Evolutionary conservation across 2,113 vertebrate genomes (phyloP).

Genomic region (Pelusios castaneus): DNA sequence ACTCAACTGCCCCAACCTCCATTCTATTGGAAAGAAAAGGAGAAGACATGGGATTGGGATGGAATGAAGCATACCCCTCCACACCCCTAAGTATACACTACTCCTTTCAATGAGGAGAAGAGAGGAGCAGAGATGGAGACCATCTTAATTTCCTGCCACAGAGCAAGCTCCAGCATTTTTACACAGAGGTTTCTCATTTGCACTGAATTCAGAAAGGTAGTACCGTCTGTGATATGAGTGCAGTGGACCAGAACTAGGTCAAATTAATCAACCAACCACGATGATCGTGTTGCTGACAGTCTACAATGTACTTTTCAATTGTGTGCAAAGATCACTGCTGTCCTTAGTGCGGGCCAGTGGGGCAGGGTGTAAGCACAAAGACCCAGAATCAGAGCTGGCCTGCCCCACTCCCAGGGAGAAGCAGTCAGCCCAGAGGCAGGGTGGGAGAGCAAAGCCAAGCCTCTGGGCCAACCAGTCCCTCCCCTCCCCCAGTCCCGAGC

Average conservation of each 20-base stretch:
- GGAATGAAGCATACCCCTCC: constrained; percentile 11
- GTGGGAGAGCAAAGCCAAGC: no score
- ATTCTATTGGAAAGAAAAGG: constrained; percentile 33
- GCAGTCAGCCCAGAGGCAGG: no score
- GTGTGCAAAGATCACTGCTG: not conserved
- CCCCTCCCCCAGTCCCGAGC: no score
- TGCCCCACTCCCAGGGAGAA: no score
- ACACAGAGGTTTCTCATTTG: not conserved
- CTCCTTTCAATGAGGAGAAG: constrained; percentile 46
- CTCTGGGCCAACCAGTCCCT: no score
- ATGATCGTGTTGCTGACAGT: not conserved
- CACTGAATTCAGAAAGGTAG: not conserved
- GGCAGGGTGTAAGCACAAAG: no score
- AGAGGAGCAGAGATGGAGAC: constrained; percentile 1
- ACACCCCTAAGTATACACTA: not conserved
- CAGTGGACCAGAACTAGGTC: not conserved
- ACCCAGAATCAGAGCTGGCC: no score
- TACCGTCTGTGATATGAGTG: not conserved
- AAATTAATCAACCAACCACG: not conserved
- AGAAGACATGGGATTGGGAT: constrained; percentile 27
- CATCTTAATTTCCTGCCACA: not conserved
- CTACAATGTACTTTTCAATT: not conserved
- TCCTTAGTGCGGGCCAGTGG: no score
- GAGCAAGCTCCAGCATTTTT: not conserved
- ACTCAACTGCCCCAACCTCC: not conserved